Evolutionary conservation across 2,888 invertebrate species (phyloP), one percentile per base, ranked within the genome.

Genomic region (Melanotus villosus): DNA sequence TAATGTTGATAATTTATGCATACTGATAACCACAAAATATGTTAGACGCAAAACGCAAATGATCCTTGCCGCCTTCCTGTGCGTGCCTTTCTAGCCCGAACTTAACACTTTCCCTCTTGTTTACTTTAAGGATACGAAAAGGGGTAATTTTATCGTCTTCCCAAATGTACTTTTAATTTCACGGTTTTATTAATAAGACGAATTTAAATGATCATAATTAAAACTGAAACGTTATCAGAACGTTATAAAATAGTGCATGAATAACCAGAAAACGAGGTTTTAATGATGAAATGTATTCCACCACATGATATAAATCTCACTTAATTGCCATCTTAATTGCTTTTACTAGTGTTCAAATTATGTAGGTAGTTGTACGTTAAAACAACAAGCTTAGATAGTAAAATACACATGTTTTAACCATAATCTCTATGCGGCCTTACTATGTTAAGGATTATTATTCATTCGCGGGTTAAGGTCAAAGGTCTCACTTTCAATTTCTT

Each of bases 11-110:
- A 30, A 57, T 57, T 50, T 41, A 57, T 38, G 6, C 19, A 19
- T 38, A 23, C 36, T n/a, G 57, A 57, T 57, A 57, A 38, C 21
- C 21, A 12, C 57, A 57, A 57, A 57, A 36, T 57, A 38, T 38
- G 23, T 26, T 38, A 14, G 57, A 38, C 9, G 9, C 5, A 18
- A 26, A 26, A 26, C 26, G 26, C 26, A 26, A 26, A 26, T 26
- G 26, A 26, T 26, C 26, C 26, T n/a, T 26, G 16, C 6, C 1
- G 12, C 41, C 2, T 41, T 16, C 41, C 41, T 9, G 5, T 6
- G 18, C 6, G 41, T 7, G 12, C 41, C 16, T 41, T n/a, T 41
- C 14, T 14, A 16, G 18, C 12, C 16, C 1, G 16, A 41, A 41
- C 1, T 41, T 41, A 1, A 2, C 41, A 12, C 41, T 41, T 9